phyloP scores from a whole-genome alignment of 2,888 invertebrate species.

The Mycogona germanica region DNA sequence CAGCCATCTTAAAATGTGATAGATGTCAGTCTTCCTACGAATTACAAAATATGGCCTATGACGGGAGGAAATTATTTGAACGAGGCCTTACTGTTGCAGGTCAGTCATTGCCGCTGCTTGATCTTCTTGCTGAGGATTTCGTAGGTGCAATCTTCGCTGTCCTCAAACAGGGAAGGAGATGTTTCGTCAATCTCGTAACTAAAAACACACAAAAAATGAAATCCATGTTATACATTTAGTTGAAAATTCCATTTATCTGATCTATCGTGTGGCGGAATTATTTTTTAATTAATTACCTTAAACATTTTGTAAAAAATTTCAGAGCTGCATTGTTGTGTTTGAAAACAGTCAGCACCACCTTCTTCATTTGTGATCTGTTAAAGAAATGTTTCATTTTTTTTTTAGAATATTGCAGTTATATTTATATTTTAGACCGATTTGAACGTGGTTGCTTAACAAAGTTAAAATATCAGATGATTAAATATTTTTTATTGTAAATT shows the following conservation, averaged over 20 bases:
- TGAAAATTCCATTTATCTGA: no score
- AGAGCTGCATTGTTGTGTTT: slow-evolving; percentile 59
- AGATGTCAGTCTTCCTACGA: no score
- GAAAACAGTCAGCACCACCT: slow-evolving; percentile 69
- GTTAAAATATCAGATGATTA: no score
- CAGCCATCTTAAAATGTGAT: slow-evolving; percentile 5
- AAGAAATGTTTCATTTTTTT: no score
- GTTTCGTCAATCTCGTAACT: slow-evolving; percentile 53
- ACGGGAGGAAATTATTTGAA: background rate
- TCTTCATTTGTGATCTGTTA: slow-evolving; percentile 56
- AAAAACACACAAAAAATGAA: slow-evolving; percentile 27
- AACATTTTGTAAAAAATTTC: slow-evolving; percentile 55
- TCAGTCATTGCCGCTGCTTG: background rate
- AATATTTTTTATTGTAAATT: no score
- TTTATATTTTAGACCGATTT: no score
- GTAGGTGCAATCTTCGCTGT: slow-evolving; percentile 44
- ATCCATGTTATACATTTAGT: no score
- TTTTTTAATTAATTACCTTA: slow-evolving; percentile 48
- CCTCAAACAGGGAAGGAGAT: slow-evolving; percentile 45
- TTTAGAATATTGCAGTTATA: no score
- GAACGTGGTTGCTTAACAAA: no score
- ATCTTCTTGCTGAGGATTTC: slow-evolving; percentile 45
- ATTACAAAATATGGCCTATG: no score
- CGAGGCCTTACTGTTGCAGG: background rate
- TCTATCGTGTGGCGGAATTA: no score